phyloP scores from a whole-genome alignment of 1,140 invertebrate genomes.

The Melipona quadrifasciata region DNA sequence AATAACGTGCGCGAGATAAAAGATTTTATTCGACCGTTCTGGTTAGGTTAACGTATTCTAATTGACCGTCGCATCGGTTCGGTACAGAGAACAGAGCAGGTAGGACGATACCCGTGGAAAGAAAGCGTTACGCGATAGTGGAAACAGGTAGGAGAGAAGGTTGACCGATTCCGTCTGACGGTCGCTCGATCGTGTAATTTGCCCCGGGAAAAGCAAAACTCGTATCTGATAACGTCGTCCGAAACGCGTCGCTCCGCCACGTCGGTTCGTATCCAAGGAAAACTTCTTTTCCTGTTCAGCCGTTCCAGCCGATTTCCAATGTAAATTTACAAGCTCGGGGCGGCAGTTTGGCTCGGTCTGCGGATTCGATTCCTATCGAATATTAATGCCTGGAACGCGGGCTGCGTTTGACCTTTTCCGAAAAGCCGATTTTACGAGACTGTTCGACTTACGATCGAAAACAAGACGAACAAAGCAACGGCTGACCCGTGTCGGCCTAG shows the following conservation, averaged over 20 bases:
- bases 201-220: neutral
- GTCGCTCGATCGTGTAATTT: conserved; percentile 17
- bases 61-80: neutral
- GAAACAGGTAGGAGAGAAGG: neutral
- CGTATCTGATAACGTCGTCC: neutral
- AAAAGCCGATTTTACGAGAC: conserved; percentile 32
- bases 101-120: neutral
- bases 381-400: conserved; percentile 52
- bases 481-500: conserved; percentile 1
- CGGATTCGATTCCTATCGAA: conserved; percentile 48
- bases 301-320: conserved; percentile 43
- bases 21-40: neutral
- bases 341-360: conserved; percentile 40
- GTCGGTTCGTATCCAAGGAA: neutral
- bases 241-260: neutral
- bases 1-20: neutral
- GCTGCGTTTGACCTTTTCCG: conserved; percentile 46
- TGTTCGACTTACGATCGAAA: neutral
- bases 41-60: no score
- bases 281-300: conserved; percentile 30
- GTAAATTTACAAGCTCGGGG: conserved; percentile 57
- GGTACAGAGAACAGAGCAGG: neutral
- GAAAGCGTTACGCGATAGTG: neutral
- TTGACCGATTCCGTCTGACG: neutral
- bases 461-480: conserved; percentile 5